Evolutionary conservation across 53 echinoderm and acorn worm genomes (phyloP).

Genomic region (Hippasteria phrygiana): DNA sequence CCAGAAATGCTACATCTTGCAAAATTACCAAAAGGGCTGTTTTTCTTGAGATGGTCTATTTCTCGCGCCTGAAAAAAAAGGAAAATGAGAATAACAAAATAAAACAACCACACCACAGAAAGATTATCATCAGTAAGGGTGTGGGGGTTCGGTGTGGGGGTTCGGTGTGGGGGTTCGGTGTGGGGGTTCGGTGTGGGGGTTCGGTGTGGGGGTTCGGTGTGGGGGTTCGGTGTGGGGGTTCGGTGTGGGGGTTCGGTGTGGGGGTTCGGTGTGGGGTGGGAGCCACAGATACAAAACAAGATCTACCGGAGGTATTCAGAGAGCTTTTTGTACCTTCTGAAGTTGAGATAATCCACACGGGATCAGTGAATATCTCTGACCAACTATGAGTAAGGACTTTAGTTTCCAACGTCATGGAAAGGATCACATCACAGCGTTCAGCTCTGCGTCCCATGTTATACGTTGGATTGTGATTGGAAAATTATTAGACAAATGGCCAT

Average conservation of each 20-base stretch:
- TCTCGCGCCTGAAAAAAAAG: not conserved
- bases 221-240: too few species aligned
- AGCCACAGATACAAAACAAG: too few species aligned
- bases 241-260: not conserved
- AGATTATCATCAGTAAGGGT: too few species aligned
- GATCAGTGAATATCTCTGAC: not conserved
- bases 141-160: too few species aligned
- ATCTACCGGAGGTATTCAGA: too few species aligned
- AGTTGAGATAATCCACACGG: not conserved
- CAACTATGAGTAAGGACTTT: conserved; percentile 1
- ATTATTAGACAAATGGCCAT: not conserved
- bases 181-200: too few species aligned
- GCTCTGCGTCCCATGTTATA: conserved; percentile 35
- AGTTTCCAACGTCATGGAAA: conserved; percentile 57
- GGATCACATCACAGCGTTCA: not conserved
- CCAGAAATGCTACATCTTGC: not conserved
- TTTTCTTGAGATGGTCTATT: not conserved
- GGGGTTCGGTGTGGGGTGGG: too few species aligned
- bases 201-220: too few species aligned
- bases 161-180: too few species aligned
- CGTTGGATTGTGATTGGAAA: not conserved
- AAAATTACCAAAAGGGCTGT: not conserved
- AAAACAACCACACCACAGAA: too few species aligned
- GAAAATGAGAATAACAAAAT: not conserved
- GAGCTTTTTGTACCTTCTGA: not conserved